Evolutionary conservation across 2,888 invertebrate species (phyloP).

Genomic region (Oscheius sp.): DNA sequence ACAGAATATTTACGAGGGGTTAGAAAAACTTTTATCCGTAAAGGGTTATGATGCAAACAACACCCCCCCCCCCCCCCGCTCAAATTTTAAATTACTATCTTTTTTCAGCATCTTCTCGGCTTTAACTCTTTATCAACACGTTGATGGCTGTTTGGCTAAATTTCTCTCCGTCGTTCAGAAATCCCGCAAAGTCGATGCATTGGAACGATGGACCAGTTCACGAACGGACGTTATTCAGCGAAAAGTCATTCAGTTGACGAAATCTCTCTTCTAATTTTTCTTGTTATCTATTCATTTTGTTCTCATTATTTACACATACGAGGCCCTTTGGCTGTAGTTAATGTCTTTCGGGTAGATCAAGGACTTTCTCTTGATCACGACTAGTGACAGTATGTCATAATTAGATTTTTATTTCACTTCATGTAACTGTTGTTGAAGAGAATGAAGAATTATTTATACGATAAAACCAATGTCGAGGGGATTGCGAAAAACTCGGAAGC

Average conservation of each 20-base stretch:
- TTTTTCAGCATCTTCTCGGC: constrained; percentile 60
- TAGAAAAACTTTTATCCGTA: background rate
- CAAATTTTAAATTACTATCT: background rate
- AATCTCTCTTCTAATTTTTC: constrained; percentile 38
- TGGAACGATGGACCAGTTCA: constrained; percentile 58
- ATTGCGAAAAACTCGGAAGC: background rate
- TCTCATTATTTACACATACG: background rate
- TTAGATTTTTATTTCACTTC: background rate
- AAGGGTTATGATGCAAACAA: background rate
- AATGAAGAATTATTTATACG: constrained; percentile 1
- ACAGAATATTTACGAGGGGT: background rate
- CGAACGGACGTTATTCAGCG: constrained; percentile 53
- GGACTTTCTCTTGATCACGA: background rate
- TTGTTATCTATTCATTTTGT: background rate
- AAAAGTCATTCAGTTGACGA: constrained; percentile 50
- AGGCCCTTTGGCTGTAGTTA: constrained; percentile 3
- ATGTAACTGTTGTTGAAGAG: background rate
- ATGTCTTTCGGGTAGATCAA: constrained; percentile 12
- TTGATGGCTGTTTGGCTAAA: constrained; percentile 53
- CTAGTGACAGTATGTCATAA: background rate
- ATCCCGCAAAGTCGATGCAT: constrained; percentile 56
- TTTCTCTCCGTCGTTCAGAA: constrained; percentile 58
- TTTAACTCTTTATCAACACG: constrained; percentile 57
- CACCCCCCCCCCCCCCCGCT: constrained; percentile 18
- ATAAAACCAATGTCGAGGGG: constrained; percentile 14